Evolutionary conservation across 2,888 invertebrate species (phyloP).

Genomic region (Agrochola macilenta): DNA sequence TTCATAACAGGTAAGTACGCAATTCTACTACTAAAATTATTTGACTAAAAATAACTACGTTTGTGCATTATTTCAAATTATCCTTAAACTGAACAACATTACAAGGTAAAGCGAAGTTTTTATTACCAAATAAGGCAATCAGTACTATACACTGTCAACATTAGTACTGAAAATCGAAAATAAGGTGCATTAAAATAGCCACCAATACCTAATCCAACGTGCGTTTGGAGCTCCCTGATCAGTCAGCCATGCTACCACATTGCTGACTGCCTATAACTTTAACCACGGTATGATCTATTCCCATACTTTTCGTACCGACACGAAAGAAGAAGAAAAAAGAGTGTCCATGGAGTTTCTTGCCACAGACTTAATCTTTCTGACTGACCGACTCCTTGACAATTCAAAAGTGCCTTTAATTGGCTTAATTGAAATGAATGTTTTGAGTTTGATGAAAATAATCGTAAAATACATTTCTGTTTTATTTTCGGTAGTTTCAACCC

Average conservation of each 20-base stretch:
- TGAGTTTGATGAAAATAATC: not conserved
- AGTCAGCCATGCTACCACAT: not conserved
- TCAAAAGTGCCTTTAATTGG: not conserved
- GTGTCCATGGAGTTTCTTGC: not conserved
- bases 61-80: constrained; percentile 6
- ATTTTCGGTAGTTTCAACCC: constrained; percentile 48
- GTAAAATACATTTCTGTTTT: not conserved
- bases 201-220: no score
- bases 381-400: not conserved
- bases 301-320: not conserved
- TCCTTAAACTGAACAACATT: constrained; percentile 25
- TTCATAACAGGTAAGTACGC: not conserved
- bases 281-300: not conserved
- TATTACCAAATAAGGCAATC: not conserved
- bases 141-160: not conserved
- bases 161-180: not conserved
- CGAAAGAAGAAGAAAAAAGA: not conserved
- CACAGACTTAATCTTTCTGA: not conserved
- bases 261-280: not conserved
- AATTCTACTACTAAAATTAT: not conserved
- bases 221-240: no score
- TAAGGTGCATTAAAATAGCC: not conserved
- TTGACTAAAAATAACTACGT: not conserved
- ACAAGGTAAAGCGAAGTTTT: constrained; percentile 24
- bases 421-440: no score